phyloP scores from a whole-genome alignment of 53 echinoderm and acorn worm genomes.

The Henricia sp. region DNA sequence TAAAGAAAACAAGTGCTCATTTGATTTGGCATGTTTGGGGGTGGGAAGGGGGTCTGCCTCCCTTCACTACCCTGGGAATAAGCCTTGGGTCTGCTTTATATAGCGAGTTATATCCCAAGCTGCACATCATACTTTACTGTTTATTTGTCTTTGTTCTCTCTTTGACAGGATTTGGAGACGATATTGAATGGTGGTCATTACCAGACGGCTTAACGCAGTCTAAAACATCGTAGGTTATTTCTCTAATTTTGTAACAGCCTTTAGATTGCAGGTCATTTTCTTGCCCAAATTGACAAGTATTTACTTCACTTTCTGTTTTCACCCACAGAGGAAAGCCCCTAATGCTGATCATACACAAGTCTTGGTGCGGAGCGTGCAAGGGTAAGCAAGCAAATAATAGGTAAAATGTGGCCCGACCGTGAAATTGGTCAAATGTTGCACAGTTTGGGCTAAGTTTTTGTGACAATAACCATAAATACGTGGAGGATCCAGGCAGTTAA shows the following conservation, averaged over 20 bases:
- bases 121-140: neutral
- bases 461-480: too few species aligned
- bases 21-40: too few species aligned
- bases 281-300: neutral
- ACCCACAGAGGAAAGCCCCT: conserved; percentile 78
- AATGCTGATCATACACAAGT: conserved; percentile 92
- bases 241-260: too few species aligned
- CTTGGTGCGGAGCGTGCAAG: conserved; percentile 99
- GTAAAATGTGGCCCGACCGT: too few species aligned
- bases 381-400: too few species aligned
- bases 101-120: neutral
- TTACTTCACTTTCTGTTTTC: too few species aligned
- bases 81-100: neutral
- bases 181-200: conserved; percentile 64
- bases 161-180: conserved; percentile 67
- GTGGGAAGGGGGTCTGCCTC: too few species aligned
- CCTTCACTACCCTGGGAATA: neutral
- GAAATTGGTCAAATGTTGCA: too few species aligned
- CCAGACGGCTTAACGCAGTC: conserved; percentile 62
- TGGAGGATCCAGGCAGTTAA: too few species aligned
- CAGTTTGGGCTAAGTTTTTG: too few species aligned
- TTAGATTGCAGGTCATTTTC: neutral
- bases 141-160: neutral
- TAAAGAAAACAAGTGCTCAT: too few species aligned
- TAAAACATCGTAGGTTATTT: conserved; percentile 60